A percentile compares a stretch with the other conserved stretches of the same genome.
phyloP scores from a whole-genome alignment of 2,888 invertebrate species.

The Esperia sulphurella region DNA sequence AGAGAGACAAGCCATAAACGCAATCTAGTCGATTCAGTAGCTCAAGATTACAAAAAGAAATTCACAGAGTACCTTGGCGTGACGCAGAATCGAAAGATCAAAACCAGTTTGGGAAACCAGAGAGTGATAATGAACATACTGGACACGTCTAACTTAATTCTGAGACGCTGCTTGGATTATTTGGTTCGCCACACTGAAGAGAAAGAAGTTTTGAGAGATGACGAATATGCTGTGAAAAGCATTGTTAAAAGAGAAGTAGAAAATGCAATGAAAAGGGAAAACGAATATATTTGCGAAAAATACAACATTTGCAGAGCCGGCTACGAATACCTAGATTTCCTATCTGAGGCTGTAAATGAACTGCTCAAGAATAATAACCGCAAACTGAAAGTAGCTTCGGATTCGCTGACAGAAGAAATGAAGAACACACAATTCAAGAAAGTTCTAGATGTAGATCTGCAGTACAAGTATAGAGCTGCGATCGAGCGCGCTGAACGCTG shows the following conservation, averaged over 20 bases:
- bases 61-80: slow-evolving; percentile 35
- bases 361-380: slow-evolving; percentile 23
- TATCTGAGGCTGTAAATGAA: slow-evolving; percentile 23
- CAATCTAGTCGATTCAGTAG: slow-evolving; percentile 12
- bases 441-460: slow-evolving; percentile 16
- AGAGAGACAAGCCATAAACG: slow-evolving; percentile 22
- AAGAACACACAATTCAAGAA: slow-evolving; percentile 23
- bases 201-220: slow-evolving; percentile 14
- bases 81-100: slow-evolving; percentile 33
- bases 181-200: slow-evolving; percentile 26
- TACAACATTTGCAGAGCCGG: slow-evolving; percentile 34
- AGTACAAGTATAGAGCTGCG: slow-evolving; percentile 12
- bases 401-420: slow-evolving; percentile 34
- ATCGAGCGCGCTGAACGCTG: slow-evolving; percentile 15
- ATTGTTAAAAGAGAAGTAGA: slow-evolving; percentile 29
- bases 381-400: slow-evolving; percentile 26
- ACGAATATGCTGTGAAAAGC: slow-evolving; percentile 9
- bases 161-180: slow-evolving; percentile 33
- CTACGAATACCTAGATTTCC: slow-evolving; percentile 26
- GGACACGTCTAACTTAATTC: slow-evolving; percentile 37
- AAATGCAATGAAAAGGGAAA: slow-evolving; percentile 26
- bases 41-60: slow-evolving; percentile 32
- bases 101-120: slow-evolving; percentile 38
- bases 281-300: slow-evolving; percentile 33
- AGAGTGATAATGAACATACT: slow-evolving; percentile 48